These are phyloP conservation scores for Brachynemurus nebulosus DNA, from an alignment of 2,888 invertebrate genomes.

Conservation along the genomic window DNA sequence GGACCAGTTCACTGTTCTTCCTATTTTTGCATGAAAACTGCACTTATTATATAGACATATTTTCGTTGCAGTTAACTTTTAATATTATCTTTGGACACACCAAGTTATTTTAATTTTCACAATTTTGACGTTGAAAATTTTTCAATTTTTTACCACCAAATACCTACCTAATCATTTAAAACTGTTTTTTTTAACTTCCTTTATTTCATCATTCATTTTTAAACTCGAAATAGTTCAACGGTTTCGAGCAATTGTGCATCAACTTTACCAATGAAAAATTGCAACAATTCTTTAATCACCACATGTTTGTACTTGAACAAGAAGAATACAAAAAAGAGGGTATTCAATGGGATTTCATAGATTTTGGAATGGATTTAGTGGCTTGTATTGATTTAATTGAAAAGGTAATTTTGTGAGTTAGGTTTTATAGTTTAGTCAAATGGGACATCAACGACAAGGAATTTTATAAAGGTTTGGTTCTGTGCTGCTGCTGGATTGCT, in stretches of 20 bases:
- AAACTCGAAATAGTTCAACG: constrained; percentile 42
- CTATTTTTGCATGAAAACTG: too few species aligned
- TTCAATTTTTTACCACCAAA: background rate
- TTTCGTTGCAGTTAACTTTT: too few species aligned
- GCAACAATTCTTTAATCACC: constrained; percentile 68
- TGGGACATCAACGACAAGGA: background rate
- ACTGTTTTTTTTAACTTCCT: background rate
- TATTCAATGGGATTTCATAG: constrained; percentile 64
- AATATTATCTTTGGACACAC: too few species aligned
- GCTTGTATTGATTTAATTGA: constrained; percentile 51
- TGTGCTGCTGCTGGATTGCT: background rate
- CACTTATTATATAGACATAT: too few species aligned
- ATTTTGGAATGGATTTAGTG: constrained; percentile 61
- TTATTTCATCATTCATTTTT: background rate
- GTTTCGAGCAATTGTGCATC: constrained; percentile 66
- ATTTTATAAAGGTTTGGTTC: background rate
- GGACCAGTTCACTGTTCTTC: too few species aligned
- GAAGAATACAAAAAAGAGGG: constrained; percentile 63
- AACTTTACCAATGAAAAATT: constrained; percentile 68
- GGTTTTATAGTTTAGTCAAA: background rate
- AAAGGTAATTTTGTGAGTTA: constrained; percentile 32
- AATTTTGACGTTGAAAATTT: background rate
- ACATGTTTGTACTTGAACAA: constrained; percentile 69
- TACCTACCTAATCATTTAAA: too few species aligned
- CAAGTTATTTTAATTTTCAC: too few species aligned